Conservation (phyloP, 2,113 vertebrate species). For the Lepisosteus oculatus region DNA sequence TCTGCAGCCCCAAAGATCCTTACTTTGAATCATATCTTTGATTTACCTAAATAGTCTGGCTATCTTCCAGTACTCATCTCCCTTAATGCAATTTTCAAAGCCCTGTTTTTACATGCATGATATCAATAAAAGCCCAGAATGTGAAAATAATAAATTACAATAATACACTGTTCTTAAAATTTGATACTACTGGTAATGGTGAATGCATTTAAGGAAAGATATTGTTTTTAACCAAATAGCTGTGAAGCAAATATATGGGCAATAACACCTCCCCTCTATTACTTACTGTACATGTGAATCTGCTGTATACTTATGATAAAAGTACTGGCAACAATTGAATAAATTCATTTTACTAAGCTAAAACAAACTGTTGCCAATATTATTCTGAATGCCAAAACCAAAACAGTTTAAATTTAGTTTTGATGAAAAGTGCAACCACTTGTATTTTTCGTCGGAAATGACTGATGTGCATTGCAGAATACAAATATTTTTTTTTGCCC, state of each 20-base stretch:
- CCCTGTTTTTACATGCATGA: conserved; percentile 44
- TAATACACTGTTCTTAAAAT: conserved; percentile 30
- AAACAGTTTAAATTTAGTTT: no score
- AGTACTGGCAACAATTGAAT: conserved; percentile 1
- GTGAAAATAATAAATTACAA: not conserved
- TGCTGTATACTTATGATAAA: not conserved
- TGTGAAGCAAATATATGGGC: conserved; percentile 28
- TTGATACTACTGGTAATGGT: conserved; percentile 22
- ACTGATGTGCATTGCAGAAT: no score
- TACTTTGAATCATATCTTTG: conserved; percentile 61
- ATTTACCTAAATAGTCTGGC: conserved; percentile 59
- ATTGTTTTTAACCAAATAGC: conserved; percentile 29
- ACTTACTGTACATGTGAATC: not conserved
- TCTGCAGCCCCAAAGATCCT: conserved; percentile 42
- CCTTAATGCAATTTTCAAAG: conserved; percentile 54
- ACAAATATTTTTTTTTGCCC: no score
- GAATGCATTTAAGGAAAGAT: conserved; percentile 26
- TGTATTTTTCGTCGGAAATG: no score
- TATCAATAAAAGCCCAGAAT: conserved; percentile 37
- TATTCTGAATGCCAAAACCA: no score
- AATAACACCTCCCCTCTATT: conserved; percentile 13
- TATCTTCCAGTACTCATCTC: conserved; percentile 50
- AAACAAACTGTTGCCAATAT: not conserved
- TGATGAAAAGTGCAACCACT: no score
- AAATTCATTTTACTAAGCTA: not conserved